These are phyloP conservation scores for Rhinoptilus africanus DNA, from an alignment of 2,113 vertebrate genomes.

Conservation along the genomic window DNA sequence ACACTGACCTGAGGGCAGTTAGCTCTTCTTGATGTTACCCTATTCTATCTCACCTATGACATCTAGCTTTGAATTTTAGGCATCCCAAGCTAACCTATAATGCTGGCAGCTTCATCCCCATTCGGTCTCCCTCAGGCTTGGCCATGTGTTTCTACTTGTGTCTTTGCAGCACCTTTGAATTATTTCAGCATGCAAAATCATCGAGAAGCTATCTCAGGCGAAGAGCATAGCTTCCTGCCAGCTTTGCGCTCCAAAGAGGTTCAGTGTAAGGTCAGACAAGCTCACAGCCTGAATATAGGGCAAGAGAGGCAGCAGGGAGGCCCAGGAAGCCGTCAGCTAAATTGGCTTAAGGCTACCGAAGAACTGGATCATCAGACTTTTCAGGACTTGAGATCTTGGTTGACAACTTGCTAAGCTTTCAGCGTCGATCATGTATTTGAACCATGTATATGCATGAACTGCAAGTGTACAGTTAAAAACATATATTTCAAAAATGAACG, in stretches of 20 bases:
- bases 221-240: slow-evolving; percentile 10
- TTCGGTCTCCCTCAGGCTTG: neutral
- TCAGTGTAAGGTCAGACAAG: slow-evolving; percentile 53
- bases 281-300: neutral
- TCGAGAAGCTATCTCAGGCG: neutral
- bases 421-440: neutral
- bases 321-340: neutral
- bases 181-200: slow-evolving; percentile 30
- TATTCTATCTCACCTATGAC: neutral
- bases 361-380: slow-evolving; percentile 17
- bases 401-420: neutral
- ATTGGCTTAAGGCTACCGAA: neutral
- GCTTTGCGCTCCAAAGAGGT: slow-evolving; percentile 7
- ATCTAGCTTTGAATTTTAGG: neutral
- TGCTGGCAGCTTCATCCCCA: neutral
- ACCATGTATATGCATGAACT: neutral
- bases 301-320: slow-evolving; percentile 6
- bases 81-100: neutral
- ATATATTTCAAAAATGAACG: neutral
- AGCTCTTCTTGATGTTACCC: neutral
- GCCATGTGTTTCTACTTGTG: slow-evolving; percentile 19
- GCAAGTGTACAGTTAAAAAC: neutral
- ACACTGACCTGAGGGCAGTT: neutral
- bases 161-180: slow-evolving; percentile 26
- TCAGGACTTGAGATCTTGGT: neutral